Conservation (phyloP, 2,113 vertebrate species). For the Hydropotes inermis region DNA sequence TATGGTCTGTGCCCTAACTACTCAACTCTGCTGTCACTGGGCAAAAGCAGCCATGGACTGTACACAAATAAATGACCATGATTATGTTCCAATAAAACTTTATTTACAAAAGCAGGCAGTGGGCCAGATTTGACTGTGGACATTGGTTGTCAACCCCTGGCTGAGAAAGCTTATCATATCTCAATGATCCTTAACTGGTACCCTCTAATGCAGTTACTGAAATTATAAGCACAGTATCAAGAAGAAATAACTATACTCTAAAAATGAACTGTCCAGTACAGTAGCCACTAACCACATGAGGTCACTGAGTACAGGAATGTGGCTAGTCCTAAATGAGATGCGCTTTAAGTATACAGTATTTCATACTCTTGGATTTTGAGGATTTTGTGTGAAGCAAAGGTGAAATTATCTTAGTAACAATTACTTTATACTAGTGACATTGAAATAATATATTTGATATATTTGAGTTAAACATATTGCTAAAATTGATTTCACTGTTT, state of each 20-base stretch:
- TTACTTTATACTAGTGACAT: not conserved
- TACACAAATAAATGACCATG: not conserved
- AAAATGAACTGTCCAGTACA: not conserved
- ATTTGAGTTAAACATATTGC: not conserved
- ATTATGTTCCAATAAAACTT: not conserved
- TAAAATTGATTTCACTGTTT: not conserved
- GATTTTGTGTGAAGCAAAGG: not conserved
- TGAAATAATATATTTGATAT: not conserved
- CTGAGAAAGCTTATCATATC: not conserved
- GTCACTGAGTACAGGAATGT: not conserved
- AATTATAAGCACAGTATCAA: not conserved
- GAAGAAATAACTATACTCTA: not conserved
- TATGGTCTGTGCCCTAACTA: not conserved
- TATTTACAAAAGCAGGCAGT: not conserved
- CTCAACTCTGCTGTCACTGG: not conserved
- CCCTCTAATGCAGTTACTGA: not conserved
- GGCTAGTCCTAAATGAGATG: not conserved
- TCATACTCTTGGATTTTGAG: not conserved
- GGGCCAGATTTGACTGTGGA: not conserved
- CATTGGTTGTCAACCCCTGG: not conserved
- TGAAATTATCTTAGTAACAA: not conserved
- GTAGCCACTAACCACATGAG: not conserved
- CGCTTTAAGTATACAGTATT: not conserved
- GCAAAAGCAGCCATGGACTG: not conserved
- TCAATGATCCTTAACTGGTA: not conserved